These are phyloP conservation scores for Anagrus nilaparvatae DNA, from an alignment of 1,140 invertebrate species.

Conservation along the genomic window DNA sequence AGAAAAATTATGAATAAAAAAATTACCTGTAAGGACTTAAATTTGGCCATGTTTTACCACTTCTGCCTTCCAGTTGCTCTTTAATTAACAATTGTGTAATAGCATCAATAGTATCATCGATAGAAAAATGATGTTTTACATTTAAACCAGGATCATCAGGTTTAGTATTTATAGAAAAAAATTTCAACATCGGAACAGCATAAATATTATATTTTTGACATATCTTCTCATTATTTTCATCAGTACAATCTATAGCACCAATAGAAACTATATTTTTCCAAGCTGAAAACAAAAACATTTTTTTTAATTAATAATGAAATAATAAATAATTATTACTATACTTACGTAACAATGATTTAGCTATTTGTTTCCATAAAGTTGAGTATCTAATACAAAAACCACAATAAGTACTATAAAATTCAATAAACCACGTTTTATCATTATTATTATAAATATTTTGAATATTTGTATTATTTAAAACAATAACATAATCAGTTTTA, in stretches of 20 bases:
- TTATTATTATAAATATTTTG: conserved; percentile 49
- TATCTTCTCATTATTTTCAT: conserved; percentile 64
- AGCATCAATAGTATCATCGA: conserved; percentile 41
- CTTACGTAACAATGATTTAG: conserved; percentile 28
- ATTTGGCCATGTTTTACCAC: conserved; percentile 50
- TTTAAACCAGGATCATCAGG: conserved; percentile 47
- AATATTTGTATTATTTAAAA: conserved; percentile 51
- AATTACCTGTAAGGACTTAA: conserved; percentile 49
- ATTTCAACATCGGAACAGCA: conserved; percentile 72
- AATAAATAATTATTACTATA: too few species aligned
- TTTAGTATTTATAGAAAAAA: conserved; percentile 56
- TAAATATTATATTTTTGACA: conserved; percentile 79
- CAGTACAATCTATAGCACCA: conserved; percentile 60
- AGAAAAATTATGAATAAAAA: too few species aligned
- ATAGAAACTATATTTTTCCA: conserved; percentile 49
- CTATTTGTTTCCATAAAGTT: conserved; percentile 65
- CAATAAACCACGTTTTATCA: conserved; percentile 57
- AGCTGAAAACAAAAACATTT: too few species aligned
- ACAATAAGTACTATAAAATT: conserved; percentile 86
- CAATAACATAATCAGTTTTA: conserved; percentile 49
- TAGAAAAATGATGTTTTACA: conserved; percentile 44
- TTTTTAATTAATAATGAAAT: too few species aligned
- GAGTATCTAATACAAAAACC: conserved; percentile 78
- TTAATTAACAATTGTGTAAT: conserved; percentile 48
- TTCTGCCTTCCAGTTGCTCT: conserved; percentile 49